phyloP scores from a whole-genome alignment of 2,797 vertebrate species.

The Phaenicophaeus curvirostris region DNA sequence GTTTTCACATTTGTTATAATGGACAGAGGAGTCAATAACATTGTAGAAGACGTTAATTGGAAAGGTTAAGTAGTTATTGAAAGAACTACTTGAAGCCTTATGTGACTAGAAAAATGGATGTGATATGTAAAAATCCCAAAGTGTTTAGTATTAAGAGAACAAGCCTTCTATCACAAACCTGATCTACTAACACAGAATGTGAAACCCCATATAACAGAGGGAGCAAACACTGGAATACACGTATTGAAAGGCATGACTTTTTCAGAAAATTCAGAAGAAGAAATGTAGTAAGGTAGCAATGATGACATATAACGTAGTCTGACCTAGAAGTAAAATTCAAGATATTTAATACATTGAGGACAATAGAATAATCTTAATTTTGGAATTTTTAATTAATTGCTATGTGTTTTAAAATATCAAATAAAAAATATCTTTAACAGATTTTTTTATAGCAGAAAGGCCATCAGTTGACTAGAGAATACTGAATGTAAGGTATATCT shows the following conservation, averaged over 20 bases:
- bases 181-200: not conserved
- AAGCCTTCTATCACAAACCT: not conserved
- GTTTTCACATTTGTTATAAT: not conserved
- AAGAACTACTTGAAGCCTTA: not conserved
- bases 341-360: not conserved
- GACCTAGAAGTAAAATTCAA: not conserved
- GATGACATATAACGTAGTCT: not conserved
- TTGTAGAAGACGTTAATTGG: not conserved
- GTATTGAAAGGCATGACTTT: not conserved
- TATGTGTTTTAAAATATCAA: not conserved
- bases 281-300: not conserved
- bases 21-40: not conserved
- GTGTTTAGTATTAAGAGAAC: not conserved
- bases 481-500: not conserved
- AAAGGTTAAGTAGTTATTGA: not conserved
- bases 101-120: not conserved
- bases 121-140: not conserved
- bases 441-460: not conserved
- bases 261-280: not conserved
- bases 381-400: not conserved
- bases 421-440: not conserved
- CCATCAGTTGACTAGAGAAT: not conserved
- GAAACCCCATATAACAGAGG: not conserved
- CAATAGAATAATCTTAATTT: not conserved
- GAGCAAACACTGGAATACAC: not conserved